Percentiles rank a stretch among this genome's conserved stretches.
phyloP scores from a whole-genome alignment of 2,888 invertebrate species.

The Drosophila cognata region DNA sequence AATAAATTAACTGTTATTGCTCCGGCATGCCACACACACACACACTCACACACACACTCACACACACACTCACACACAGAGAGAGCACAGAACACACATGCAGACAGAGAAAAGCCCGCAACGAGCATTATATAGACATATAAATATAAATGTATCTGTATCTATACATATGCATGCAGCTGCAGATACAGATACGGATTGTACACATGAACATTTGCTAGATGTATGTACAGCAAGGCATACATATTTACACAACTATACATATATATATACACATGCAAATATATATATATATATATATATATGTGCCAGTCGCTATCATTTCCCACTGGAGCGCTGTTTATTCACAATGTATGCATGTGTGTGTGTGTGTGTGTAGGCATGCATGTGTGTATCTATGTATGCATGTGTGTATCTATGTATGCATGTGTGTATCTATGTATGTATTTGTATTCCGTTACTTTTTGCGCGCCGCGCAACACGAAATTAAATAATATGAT shows the following conservation, averaged over 20 bases:
- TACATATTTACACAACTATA: not conserved
- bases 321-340: conserved; percentile 74
- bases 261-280: not conserved
- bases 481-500: conserved; percentile 77
- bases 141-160: conserved; percentile 29
- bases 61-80: conserved; percentile 35
- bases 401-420: not conserved
- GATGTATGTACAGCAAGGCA: not conserved
- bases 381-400: not conserved
- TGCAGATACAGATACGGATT: conserved; percentile 10
- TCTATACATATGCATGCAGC: not conserved
- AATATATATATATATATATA: not conserved
- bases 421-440: conserved; percentile 6
- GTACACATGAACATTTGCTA: conserved; percentile 40
- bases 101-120: conserved; percentile 41
- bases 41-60: conserved; percentile 38
- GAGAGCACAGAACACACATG: conserved; percentile 27
- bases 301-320: conserved; percentile 55
- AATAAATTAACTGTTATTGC: conserved; percentile 83
- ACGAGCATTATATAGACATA: conserved; percentile 49
- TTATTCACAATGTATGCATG: conserved; percentile 46
- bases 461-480: conserved; percentile 56
- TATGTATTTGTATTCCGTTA: conserved; percentile 46
- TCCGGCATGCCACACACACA: conserved; percentile 52
- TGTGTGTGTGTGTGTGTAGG: conserved; percentile 8